These are phyloP conservation scores for Ceratotherium simum DNA, from an alignment of 2,113 vertebrate genomes.

Conservation along the genomic window DNA sequence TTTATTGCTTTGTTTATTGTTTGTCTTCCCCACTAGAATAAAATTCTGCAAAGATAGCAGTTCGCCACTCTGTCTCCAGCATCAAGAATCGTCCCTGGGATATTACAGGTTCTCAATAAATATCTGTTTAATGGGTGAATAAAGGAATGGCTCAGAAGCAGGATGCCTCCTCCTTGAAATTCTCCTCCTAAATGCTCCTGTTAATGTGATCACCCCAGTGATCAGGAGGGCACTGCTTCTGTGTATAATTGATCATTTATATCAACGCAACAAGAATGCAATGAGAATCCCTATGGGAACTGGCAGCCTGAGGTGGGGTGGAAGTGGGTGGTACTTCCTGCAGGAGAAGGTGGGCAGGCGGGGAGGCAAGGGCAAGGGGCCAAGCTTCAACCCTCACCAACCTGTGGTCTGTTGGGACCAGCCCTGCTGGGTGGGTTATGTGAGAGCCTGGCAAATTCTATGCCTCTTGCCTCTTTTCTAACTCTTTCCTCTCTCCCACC, in stretches of 20 bases:
- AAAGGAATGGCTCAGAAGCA: background rate
- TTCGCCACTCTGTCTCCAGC: background rate
- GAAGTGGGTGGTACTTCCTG: background rate
- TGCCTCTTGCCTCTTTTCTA: conserved; percentile 62
- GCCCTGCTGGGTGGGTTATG: background rate
- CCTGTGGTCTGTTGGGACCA: background rate
- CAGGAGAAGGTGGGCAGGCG: background rate
- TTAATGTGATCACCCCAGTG: background rate
- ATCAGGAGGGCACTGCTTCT: background rate
- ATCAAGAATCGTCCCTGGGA: background rate
- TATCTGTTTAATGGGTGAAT: background rate
- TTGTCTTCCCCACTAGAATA: background rate
- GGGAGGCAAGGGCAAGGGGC: background rate
- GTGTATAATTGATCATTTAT: background rate
- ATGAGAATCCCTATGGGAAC: background rate
- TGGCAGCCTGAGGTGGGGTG: background rate
- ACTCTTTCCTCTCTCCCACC: conserved; percentile 59
- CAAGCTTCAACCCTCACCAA: background rate
- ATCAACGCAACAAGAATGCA: background rate
- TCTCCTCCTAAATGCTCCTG: background rate
- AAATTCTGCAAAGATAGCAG: background rate
- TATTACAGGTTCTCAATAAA: background rate
- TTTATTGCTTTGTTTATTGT: background rate
- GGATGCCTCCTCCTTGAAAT: background rate
- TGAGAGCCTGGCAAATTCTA: conserved; percentile 37